Base-by-base conservation (phyloP, 1,140 invertebrate species). In the Elysia chlorotica region DNA sequence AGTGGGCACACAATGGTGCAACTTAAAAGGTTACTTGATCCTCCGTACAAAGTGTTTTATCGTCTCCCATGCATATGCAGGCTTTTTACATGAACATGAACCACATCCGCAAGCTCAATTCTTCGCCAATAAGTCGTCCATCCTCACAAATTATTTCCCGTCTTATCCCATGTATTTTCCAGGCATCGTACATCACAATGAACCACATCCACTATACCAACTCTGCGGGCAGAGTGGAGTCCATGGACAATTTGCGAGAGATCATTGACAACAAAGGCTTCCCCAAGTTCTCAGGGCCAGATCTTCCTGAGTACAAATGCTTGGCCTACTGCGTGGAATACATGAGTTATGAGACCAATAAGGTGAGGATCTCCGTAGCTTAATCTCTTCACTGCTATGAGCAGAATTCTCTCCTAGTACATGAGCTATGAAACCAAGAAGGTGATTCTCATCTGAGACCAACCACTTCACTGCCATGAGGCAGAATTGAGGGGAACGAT, bases 291-390 rank as follows among this genome's bases (percentile, higher is more conserved):
- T 5, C 14, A 1, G 41, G 38, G n/a, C 14, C 14, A 23, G 14
- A 56, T 6, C 75, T 83, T 10, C 76, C 78, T 23, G 67, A 75
- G 36, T 78, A 81, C 14, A 69, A 78, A 37, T 83, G 81, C 59
- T 85, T 85, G 74, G 65, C 80, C 1, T 85, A 83, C 74, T 63
- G 75, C 25, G 41, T 68, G 0, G 66, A 74, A 19, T 85, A 84
- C 65, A 74, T 83, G 1, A 82, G 78, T 5, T 83, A 79, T 75
- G 84, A 84, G 78, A 83, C 81, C 14, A 84, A 84, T 61, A 85
- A 81, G 76, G 82, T 85, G 73, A 48, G 36, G n/a, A 23, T 38
- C 17, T 5, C 3, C 10, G 6, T 17, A 10, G 10, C 25, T 59
- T 59, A 10, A 17, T 59, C 25, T 59, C 6, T 17, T 59, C 6